Conservation (phyloP, 1,140 invertebrate genomes). For the Drosophila mayri region DNA sequence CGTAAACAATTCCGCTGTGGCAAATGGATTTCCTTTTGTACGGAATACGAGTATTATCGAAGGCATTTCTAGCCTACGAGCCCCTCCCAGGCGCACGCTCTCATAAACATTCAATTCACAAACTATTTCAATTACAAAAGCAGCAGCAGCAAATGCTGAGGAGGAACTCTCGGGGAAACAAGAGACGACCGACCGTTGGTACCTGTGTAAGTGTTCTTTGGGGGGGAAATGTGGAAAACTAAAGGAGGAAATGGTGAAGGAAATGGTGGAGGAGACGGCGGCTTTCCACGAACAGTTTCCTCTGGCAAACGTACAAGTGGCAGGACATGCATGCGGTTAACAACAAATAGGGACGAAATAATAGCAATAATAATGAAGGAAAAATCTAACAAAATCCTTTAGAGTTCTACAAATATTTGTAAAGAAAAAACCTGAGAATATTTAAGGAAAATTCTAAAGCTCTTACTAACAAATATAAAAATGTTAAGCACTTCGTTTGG, state of each 20-base stretch:
- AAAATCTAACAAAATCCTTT: too few relatives aligned
- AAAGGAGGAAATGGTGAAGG: constrained; percentile 3
- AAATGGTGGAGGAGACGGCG: constrained; percentile 5
- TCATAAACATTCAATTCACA: constrained; percentile 55
- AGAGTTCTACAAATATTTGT: background rate
- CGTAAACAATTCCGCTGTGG: constrained; percentile 68
- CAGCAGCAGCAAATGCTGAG: constrained; percentile 25
- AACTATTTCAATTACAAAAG: constrained; percentile 79
- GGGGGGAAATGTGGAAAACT: constrained; percentile 2
- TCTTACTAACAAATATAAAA: background rate
- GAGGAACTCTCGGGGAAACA: constrained; percentile 9
- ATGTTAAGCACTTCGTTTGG: background rate
- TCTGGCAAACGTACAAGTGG: constrained; percentile 35
- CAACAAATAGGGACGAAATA: background rate
- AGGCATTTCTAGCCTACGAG: constrained; percentile 55
- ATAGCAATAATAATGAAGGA: background rate
- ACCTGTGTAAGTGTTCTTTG: constrained; percentile 43
- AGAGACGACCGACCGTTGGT: constrained; percentile 15
- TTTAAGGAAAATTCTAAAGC: too few relatives aligned
- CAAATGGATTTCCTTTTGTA: constrained; percentile 78
- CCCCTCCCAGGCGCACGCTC: background rate
- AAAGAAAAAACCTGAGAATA: background rate
- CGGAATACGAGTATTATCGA: constrained; percentile 60
- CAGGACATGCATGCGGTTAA: constrained; percentile 29
- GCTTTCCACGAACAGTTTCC: constrained; percentile 31